Conservation (phyloP, 2,797 vertebrate species). For the Channallabes apus region DNA sequence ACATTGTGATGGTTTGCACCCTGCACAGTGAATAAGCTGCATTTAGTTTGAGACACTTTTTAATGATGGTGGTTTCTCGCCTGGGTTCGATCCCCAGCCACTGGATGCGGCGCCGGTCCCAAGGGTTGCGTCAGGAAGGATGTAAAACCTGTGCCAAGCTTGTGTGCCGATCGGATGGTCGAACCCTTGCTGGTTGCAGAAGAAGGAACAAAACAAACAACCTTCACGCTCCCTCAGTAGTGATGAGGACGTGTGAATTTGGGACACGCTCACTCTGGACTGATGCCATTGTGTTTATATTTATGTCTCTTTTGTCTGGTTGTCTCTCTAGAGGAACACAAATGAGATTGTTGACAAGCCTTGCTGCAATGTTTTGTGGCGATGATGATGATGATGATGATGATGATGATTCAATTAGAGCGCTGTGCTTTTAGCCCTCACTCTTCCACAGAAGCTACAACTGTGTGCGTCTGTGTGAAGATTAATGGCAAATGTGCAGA, state of each 20-base stretch:
- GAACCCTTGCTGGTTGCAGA: no score
- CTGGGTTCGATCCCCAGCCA: no score
- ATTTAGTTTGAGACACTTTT: not conserved
- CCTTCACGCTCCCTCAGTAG: not conserved
- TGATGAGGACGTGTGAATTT: not conserved
- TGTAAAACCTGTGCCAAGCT: no score
- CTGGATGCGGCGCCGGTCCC: no score
- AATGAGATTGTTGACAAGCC: not conserved
- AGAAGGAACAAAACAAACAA: no score
- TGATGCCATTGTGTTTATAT: not conserved
- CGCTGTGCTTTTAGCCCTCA: not conserved
- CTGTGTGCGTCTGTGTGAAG: not conserved
- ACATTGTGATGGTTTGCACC: not conserved
- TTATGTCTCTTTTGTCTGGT: not conserved
- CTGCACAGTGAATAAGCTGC: not conserved
- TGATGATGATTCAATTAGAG: not conserved
- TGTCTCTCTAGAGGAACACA: not conserved
- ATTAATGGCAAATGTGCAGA: not conserved
- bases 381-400: slow-evolving; percentile 9
- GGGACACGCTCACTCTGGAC: not conserved
- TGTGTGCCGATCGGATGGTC: no score
- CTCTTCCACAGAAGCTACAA: not conserved
- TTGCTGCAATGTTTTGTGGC: not conserved
- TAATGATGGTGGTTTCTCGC: not conserved
- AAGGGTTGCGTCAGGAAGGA: no score